Conservation (phyloP, 1,140 invertebrate species). For the Drosophila kepulauana region DNA sequence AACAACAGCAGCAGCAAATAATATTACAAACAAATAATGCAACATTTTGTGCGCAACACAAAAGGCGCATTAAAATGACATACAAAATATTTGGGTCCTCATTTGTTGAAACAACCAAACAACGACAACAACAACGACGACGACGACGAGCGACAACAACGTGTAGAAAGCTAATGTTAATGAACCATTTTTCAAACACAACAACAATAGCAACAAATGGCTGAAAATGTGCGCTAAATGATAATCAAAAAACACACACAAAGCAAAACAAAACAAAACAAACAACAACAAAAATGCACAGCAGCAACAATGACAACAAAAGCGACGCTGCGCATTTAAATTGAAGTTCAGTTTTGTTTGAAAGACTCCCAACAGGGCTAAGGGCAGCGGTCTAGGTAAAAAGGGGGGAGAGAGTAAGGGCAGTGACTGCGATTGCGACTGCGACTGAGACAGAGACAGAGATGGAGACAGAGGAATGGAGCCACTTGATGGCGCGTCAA, state of each 20-base stretch:
- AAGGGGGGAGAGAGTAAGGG: too few species aligned
- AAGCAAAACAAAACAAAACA: slow-evolving; percentile 31
- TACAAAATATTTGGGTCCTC: slow-evolving; percentile 74
- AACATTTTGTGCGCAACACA: slow-evolving; percentile 45
- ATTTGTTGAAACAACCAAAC: slow-evolving; percentile 55
- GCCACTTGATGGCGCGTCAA: slow-evolving; percentile 32
- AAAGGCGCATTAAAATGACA: slow-evolving; percentile 57
- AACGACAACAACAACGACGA: background rate
- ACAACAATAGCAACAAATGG: slow-evolving; percentile 50
- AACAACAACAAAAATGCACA: slow-evolving; percentile 21
- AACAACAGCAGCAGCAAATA: slow-evolving; percentile 14
- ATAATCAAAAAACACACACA: slow-evolving; percentile 46
- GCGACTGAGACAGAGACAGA: too few species aligned
- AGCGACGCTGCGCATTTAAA: slow-evolving; percentile 37
- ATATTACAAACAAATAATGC: slow-evolving; percentile 26
- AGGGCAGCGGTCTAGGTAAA: background rate
- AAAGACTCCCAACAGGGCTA: slow-evolving; percentile 3
- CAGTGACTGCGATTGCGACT: too few species aligned
- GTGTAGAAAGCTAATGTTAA: slow-evolving; percentile 77
- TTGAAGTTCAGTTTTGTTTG: slow-evolving; percentile 41
- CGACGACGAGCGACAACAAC: background rate
- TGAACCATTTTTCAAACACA: slow-evolving; percentile 61
- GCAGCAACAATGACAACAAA: slow-evolving; percentile 26
- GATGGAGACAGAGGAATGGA: slow-evolving; percentile 1
- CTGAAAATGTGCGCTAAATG: slow-evolving; percentile 62